Conservation (phyloP, 2,113 vertebrate species). For the Cryptomyrus ogoouensis region DNA sequence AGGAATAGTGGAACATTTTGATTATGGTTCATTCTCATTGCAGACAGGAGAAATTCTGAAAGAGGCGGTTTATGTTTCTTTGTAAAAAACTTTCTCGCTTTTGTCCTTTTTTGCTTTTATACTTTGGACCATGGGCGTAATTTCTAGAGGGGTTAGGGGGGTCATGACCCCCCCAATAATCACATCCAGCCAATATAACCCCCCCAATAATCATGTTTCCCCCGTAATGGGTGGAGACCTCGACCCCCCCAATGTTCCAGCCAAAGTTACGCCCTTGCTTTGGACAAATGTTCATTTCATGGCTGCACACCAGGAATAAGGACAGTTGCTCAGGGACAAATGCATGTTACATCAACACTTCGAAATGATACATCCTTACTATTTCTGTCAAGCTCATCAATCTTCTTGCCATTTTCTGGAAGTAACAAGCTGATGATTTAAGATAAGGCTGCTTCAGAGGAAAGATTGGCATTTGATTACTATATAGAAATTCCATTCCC, state of each 20-base stretch:
- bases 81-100: background rate
- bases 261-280: no score
- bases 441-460: background rate
- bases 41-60: background rate
- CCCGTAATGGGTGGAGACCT: no score
- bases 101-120: background rate
- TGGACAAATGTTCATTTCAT: background rate
- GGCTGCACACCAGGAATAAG: background rate
- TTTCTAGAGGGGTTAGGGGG: no score
- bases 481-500: background rate
- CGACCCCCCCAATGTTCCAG: no score
- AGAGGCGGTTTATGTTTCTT: background rate
- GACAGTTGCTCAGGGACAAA: background rate
- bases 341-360: background rate
- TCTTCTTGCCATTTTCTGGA: background rate
- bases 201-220: no score
- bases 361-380: background rate
- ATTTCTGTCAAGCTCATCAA: background rate
- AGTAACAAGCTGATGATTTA: slow-evolving; percentile 1
- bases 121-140: background rate
- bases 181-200: no score
- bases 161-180: no score
- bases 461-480: background rate
- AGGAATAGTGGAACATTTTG: background rate
- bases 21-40: background rate